phyloP scores from a whole-genome alignment of 92 coral and sea anemone species.

The Muricea muricata region DNA sequence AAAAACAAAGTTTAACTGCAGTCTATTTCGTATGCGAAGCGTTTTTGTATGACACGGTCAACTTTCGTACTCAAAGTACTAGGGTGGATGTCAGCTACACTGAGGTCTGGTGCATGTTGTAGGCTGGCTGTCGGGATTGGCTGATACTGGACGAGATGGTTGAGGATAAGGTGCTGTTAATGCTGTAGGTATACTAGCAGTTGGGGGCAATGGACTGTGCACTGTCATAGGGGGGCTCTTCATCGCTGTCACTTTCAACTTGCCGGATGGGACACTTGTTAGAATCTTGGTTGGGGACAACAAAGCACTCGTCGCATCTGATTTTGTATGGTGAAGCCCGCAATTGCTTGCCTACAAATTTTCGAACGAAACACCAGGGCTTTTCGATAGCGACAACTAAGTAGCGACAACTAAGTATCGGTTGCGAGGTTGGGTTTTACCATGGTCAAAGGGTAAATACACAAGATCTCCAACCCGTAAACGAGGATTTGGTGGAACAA shows the following conservation, averaged over 20 bases:
- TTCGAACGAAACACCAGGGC: constrained; percentile 2
- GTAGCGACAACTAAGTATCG: constrained; percentile 14
- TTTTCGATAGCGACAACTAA: background rate
- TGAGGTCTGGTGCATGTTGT: background rate
- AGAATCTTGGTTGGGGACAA: background rate
- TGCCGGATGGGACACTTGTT: too few species aligned
- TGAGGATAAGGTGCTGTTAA: background rate
- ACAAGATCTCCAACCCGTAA: constrained; percentile 41
- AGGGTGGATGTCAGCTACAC: background rate
- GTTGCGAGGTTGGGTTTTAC: constrained; percentile 32
- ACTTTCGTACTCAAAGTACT: background rate
- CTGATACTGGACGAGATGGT: background rate
- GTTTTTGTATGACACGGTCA: background rate
- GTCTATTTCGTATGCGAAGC: too few species aligned
- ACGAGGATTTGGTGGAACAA: background rate
- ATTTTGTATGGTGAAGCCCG: background rate
- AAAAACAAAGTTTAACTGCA: too few species aligned
- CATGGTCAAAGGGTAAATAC: constrained; percentile 38
- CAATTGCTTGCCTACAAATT: background rate
- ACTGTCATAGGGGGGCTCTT: too few species aligned
- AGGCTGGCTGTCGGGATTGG: background rate
- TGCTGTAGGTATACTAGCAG: background rate
- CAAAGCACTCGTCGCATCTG: background rate
- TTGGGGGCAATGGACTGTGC: too few species aligned
- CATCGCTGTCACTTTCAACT: background rate